Percentiles rank a stretch among this genome's conserved stretches.
phyloP scores from a whole-genome alignment of 2,888 invertebrate genomes.

The Ramazzottius varieornatus region DNA sequence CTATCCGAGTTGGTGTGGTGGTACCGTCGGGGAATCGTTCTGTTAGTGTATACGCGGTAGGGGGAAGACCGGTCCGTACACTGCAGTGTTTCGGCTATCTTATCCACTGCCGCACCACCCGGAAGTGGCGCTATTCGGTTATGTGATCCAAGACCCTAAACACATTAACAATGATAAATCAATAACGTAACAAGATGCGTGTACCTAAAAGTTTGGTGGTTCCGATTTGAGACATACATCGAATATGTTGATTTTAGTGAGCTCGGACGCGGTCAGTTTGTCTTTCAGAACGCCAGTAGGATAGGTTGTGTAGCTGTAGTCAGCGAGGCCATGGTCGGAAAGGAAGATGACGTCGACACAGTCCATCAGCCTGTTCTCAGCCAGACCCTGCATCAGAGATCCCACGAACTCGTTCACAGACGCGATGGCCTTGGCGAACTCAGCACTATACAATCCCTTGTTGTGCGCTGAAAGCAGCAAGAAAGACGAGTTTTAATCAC shows the following conservation, averaged over 20 bases:
- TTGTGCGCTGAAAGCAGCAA: not conserved
- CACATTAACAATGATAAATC: no score
- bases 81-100: not conserved
- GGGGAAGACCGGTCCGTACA: not conserved
- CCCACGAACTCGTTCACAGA: constrained; percentile 4
- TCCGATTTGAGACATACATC: no score
- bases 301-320: not conserved
- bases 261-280: not conserved
- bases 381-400: not conserved
- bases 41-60: constrained; percentile 12
- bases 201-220: no score
- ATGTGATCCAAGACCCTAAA: not conserved
- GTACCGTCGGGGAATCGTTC: constrained; percentile 14
- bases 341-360: not conserved
- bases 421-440: constrained; percentile 4
- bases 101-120: not conserved
- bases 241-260: no score
- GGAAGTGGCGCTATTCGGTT: not conserved
- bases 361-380: not conserved
- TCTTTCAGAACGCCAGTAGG: not conserved
- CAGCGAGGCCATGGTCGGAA: constrained; percentile 8
- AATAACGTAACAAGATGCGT: no score
- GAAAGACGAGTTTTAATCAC: no score
- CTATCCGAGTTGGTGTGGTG: constrained; percentile 16
- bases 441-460: not conserved